phyloP scores from a whole-genome alignment of 2,113 vertebrate species.

The Baryphthengus martii region DNA sequence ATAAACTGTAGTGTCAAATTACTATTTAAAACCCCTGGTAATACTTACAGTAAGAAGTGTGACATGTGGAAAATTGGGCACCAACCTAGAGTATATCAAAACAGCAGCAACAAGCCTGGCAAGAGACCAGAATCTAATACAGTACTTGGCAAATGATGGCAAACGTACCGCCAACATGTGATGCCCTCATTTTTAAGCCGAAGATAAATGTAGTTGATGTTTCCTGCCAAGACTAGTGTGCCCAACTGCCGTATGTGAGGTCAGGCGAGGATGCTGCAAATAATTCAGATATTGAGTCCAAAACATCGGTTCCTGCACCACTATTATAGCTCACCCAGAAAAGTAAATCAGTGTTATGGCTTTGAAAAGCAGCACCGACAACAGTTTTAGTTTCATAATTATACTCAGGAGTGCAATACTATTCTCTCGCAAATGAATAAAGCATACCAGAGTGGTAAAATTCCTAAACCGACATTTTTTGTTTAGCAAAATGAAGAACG shows the following conservation, averaged over 20 bases:
- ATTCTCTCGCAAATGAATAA: background rate
- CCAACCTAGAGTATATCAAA: background rate
- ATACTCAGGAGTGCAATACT: background rate
- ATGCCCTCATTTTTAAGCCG: slow-evolving; percentile 2
- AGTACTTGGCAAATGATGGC: background rate
- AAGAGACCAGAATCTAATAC: background rate
- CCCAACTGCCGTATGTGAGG: background rate
- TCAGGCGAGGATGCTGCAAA: background rate
- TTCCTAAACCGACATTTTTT: background rate
- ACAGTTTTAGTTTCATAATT: background rate
- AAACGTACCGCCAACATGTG: background rate
- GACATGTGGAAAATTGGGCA: background rate
- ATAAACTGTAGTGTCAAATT: background rate
- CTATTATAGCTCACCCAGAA: background rate
- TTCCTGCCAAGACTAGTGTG: background rate
- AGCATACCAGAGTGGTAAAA: background rate
- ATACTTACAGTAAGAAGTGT: background rate
- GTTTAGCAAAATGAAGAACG: background rate
- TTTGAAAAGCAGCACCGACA: background rate
- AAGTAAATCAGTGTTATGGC: background rate
- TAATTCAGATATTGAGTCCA: background rate
- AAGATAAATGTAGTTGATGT: background rate
- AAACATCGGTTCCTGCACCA: background rate
- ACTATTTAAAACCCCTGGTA: background rate
- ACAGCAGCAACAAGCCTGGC: background rate